Percentiles rank a stretch among this genome's conserved stretches.
Conservation (phyloP, 1,140 invertebrate genomes). For the Aricia agestis region DNA sequence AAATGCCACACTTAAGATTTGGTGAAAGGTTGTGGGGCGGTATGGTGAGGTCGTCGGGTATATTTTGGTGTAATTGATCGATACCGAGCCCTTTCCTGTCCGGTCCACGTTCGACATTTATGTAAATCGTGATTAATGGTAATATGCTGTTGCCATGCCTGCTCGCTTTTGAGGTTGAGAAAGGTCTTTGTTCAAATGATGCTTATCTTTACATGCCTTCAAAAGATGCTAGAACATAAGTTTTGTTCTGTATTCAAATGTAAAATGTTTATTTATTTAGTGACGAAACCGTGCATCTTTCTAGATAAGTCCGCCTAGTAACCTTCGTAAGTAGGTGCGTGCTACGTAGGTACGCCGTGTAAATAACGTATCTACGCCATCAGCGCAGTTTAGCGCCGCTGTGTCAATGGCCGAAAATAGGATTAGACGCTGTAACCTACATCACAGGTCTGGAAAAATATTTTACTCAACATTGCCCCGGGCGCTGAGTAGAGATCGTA, state of each 20-base stretch:
- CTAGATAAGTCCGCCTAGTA: not conserved
- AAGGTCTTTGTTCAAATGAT: not conserved
- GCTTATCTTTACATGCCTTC: too few relatives aligned
- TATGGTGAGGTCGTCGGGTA: constrained; percentile 17
- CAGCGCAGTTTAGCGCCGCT: not conserved
- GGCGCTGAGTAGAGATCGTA: not conserved
- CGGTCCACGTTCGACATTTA: not conserved
- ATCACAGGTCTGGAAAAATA: constrained; percentile 4
- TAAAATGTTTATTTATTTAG: too few relatives aligned
- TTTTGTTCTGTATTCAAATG: too few relatives aligned
- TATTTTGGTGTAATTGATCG: constrained; percentile 5
- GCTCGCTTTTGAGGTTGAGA: not conserved
- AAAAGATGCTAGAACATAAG: too few relatives aligned
- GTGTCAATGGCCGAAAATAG: constrained; percentile 14
- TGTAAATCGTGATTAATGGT: not conserved
- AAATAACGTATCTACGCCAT: not conserved
- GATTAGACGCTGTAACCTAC: constrained; percentile 1
- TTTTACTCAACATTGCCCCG: not conserved
- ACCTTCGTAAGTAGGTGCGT: not conserved
- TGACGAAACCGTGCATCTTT: not conserved
- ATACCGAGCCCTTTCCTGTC: not conserved
- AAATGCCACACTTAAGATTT: not conserved
- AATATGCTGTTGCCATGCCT: not conserved
- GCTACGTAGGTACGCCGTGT: not conserved
- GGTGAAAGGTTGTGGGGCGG: constrained; percentile 20